Base-by-base conservation (phyloP, 2,888 invertebrate genomes). In the Stramonita haemastoma region DNA sequence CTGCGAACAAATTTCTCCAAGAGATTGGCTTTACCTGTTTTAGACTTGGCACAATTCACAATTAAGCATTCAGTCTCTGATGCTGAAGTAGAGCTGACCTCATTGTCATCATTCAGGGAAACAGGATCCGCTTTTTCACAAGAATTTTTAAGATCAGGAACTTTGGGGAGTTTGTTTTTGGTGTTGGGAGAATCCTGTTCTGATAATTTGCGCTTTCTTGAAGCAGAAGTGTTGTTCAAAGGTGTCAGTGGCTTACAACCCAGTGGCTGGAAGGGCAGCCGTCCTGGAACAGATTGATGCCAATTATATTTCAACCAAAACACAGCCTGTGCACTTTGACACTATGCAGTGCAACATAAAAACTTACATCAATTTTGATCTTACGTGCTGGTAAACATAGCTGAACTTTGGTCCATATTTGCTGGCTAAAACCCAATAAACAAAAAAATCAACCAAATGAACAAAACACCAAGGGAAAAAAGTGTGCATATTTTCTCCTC, bases 41-140 rank as follows among this genome's bases (percentile, higher is more conserved):
- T 77, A 79, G 88, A 77, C 87, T 90, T 90, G 26, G 32, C 86
- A 11, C 36, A 46, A 6, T 34, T 77, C 8, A 88, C 56, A 17
- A 90, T 89, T 15, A 88, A 46, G 77, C 90, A 90, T 32, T 94
- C 94, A 15, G 94, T 93, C 83, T 95, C 95, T 6, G 95, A 95
- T 89, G 94, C 94, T 11, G 95, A 95, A 89, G 94, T 95, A 26
- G 94, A 95, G 85, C 94, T 95, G 13, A 95, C 95, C 89, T 95
- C 94, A 89, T 94, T 93, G 60, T 94, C 94, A 91, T 93, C 92
- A 32, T 92, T 92, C 15, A 89, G 60, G 11, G 73, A 26, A 15
- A n/a, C 73, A 57, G 34, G 88, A 70, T 77, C 87, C 22, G 15
- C 8, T 36, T 89, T 89, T 84, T 89, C 89, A n/a, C 36, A 26